Percentiles rank a stretch among this genome's conserved stretches.
Evolutionary conservation across 1,140 invertebrate species (phyloP).

Genomic region (Zaprionus davidi): DNA sequence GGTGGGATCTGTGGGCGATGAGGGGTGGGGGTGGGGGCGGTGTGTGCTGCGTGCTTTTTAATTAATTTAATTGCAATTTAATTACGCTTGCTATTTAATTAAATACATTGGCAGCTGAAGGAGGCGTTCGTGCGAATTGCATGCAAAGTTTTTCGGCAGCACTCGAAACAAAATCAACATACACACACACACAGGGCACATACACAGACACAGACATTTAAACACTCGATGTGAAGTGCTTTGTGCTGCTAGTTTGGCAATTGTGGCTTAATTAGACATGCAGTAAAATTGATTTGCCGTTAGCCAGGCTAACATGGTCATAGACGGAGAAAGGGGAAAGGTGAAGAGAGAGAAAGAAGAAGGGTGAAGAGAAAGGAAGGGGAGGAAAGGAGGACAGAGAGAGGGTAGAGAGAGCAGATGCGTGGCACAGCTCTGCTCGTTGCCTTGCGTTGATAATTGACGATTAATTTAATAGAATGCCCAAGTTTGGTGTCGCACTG

Average conservation of each 20-base stretch:
- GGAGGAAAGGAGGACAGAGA: not conserved
- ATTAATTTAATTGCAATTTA: slow-evolving; percentile 84
- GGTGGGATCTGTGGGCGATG: not conserved
- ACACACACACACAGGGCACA: not conserved
- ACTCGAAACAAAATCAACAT: slow-evolving; percentile 43
- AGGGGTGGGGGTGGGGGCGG: not conserved
- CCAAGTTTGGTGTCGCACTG: slow-evolving; percentile 70
- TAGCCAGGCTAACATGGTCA: slow-evolving; percentile 12
- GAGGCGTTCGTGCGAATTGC: slow-evolving; percentile 48
- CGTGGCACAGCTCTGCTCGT: not conserved
- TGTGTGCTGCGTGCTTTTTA: slow-evolving; percentile 72
- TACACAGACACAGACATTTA: not conserved
- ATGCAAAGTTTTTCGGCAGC: slow-evolving; percentile 53
- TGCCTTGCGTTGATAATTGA: slow-evolving; percentile 72
- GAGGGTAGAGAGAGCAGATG: not conserved
- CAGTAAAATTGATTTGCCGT: slow-evolving; percentile 73
- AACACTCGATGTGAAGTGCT: slow-evolving; percentile 1
- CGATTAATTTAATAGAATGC: slow-evolving; percentile 83
- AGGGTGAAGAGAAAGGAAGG: not conserved
- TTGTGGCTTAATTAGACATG: slow-evolving; percentile 69
- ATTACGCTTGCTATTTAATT: slow-evolving; percentile 84
- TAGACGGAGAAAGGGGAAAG: no score
- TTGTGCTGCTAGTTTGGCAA: slow-evolving; percentile 56
- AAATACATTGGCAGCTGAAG: slow-evolving; percentile 71
- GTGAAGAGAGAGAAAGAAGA: not conserved